A percentile compares a stretch with the other conserved stretches of the same genome.
phyloP scores from a whole-genome alignment of 1,140 invertebrate species.

The Trissolcus basalis region DNA sequence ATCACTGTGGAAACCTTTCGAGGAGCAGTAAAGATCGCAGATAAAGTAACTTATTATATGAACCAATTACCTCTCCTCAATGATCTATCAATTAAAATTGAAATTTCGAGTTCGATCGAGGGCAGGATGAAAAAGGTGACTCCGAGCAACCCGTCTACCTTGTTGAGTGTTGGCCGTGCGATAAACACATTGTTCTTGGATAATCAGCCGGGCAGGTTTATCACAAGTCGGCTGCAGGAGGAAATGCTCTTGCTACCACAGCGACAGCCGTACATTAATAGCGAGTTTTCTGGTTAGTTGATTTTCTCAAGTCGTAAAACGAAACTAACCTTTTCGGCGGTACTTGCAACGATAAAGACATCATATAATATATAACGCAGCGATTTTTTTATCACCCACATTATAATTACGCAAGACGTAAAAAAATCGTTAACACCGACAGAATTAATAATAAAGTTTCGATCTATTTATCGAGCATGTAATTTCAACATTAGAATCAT shows the following conservation, averaged over 20 bases:
- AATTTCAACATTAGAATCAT: too few species aligned
- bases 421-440: too few species aligned
- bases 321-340: constrained; percentile 37
- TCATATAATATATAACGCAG: constrained; percentile 37
- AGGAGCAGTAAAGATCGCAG: constrained; percentile 11
- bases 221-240: constrained; percentile 21
- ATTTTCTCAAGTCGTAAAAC: constrained; percentile 57
- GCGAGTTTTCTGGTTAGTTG: constrained; percentile 39
- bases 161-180: constrained; percentile 8
- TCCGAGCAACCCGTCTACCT: neutral
- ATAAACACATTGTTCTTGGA: constrained; percentile 56
- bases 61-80: constrained; percentile 7
- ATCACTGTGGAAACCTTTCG: constrained; percentile 20
- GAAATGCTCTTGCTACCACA: constrained; percentile 34
- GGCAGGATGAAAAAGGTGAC: too few species aligned
- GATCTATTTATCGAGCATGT: too few species aligned
- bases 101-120: too few species aligned
- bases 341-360: constrained; percentile 36
- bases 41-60: constrained; percentile 18
- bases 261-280: constrained; percentile 41
- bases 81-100: constrained; percentile 11
- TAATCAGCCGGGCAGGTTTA: constrained; percentile 30
- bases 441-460: too few species aligned
- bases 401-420: constrained; percentile 31
- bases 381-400: constrained; percentile 16